Evolutionary conservation across 2,888 invertebrate species (phyloP).

Genomic region (Cheilosia variabilis): DNA sequence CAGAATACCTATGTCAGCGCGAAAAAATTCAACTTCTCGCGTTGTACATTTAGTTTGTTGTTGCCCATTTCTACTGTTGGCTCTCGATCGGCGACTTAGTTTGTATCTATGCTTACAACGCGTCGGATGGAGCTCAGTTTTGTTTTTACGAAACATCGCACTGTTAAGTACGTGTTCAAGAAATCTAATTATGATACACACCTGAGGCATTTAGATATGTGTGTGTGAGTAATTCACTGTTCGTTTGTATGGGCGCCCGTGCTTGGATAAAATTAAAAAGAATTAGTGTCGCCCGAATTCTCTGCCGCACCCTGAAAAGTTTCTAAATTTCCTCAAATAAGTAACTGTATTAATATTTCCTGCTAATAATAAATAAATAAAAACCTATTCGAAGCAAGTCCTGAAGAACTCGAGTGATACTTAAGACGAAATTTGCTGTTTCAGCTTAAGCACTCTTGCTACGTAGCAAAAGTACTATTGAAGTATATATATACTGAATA

Average conservation of each 20-base stretch:
- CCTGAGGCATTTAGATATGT: slow-evolving; percentile 57
- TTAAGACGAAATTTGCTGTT: slow-evolving; percentile 21
- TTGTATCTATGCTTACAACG: slow-evolving; percentile 69
- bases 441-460: slow-evolving; percentile 47
- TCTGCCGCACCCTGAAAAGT: slow-evolving; percentile 72
- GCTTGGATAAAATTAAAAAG: slow-evolving; percentile 63
- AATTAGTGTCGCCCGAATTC: slow-evolving; percentile 62
- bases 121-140: slow-evolving; percentile 64
- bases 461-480: slow-evolving; percentile 65
- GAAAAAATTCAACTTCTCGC: slow-evolving; percentile 62
- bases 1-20: slow-evolving; percentile 54
- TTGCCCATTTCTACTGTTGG: slow-evolving; percentile 53
- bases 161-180: slow-evolving; percentile 72
- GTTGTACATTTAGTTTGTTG: slow-evolving; percentile 35
- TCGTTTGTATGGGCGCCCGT: slow-evolving; percentile 51
- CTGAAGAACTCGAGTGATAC: slow-evolving; percentile 3
- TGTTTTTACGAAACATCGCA: slow-evolving; percentile 56
- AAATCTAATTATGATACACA: slow-evolving; percentile 73
- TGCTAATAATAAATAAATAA: not conserved
- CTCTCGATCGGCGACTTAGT: slow-evolving; percentile 68
- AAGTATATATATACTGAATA: slow-evolving; percentile 59
- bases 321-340: slow-evolving; percentile 42
- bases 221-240: slow-evolving; percentile 56
- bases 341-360: slow-evolving; percentile 22
- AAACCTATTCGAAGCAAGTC: not conserved